Conservation (phyloP, 2,888 invertebrate genomes). For the Gryllus longicercus region DNA sequence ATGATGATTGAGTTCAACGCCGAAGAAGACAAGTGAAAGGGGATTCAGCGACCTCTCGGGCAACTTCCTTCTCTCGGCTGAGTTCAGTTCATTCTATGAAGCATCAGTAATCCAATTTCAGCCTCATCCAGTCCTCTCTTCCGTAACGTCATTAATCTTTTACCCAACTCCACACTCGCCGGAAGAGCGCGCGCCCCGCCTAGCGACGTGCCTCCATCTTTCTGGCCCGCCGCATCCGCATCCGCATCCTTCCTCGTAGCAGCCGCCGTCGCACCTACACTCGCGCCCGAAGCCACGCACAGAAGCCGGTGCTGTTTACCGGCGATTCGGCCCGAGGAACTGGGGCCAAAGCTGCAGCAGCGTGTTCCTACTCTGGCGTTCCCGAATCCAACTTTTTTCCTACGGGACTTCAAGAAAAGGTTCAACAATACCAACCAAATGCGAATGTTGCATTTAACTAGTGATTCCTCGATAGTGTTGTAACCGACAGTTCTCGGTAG, state of each 20-base stretch:
- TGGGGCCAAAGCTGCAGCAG: too few relatives aligned
- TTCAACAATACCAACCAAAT: too few relatives aligned
- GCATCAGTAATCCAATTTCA: slow-evolving; percentile 17
- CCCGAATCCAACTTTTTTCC: too few relatives aligned
- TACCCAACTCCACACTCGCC: slow-evolving; percentile 17
- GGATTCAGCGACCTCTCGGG: slow-evolving; percentile 7
- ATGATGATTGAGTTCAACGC: slow-evolving; percentile 11
- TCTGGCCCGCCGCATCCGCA: neutral
- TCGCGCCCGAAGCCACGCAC: neutral
- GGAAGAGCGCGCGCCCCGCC: neutral
- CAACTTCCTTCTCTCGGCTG: slow-evolving; percentile 6
- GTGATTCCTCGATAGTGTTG: too few relatives aligned
- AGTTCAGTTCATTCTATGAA: slow-evolving; percentile 17
- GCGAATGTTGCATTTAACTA: too few relatives aligned
- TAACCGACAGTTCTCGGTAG: too few relatives aligned
- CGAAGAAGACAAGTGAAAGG: slow-evolving; percentile 1
- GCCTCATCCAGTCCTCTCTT: slow-evolving; percentile 11
- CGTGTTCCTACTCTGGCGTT: too few relatives aligned
- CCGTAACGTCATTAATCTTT: slow-evolving; percentile 8
- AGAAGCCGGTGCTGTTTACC: too few relatives aligned
- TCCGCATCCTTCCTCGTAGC: neutral
- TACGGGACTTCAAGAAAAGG: too few relatives aligned
- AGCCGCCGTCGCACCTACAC: neutral
- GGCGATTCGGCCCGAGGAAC: too few relatives aligned
- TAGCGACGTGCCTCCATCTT: neutral